Percentiles rank a stretch among this genome's conserved stretches.
These are phyloP conservation scores for Hylia prasina DNA, from an alignment of 2,113 vertebrate species.

Conservation along the genomic window DNA sequence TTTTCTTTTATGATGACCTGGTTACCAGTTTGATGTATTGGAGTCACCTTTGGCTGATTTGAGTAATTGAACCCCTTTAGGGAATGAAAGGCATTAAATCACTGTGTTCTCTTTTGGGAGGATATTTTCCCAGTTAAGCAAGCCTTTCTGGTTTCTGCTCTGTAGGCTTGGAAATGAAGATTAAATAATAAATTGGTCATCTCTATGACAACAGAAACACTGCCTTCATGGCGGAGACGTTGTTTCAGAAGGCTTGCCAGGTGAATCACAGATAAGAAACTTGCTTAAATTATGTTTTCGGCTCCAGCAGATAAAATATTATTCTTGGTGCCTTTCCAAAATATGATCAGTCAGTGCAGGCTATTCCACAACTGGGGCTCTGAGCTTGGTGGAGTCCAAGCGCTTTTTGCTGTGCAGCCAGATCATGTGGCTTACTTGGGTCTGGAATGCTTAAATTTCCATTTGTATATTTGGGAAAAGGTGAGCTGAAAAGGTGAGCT, in stretches of 20 bases:
- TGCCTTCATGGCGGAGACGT: background rate
- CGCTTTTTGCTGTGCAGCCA: background rate
- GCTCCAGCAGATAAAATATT: background rate
- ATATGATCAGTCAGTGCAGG: background rate
- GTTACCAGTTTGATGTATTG: background rate
- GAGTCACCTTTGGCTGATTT: background rate
- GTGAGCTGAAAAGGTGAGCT: slow-evolving; percentile 16
- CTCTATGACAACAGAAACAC: background rate
- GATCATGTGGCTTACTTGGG: background rate
- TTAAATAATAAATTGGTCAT: slow-evolving; percentile 5
- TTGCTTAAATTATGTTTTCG: background rate
- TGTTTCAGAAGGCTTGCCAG: slow-evolving; percentile 28
- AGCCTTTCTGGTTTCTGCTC: background rate
- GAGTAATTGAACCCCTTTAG: background rate
- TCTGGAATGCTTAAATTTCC: background rate
- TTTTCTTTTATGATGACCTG: background rate
- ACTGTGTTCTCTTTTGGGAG: background rate
- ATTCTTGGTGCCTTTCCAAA: slow-evolving; percentile 7
- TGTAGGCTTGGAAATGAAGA: background rate
- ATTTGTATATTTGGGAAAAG: background rate
- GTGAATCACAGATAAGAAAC: slow-evolving; percentile 41
- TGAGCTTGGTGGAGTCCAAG: background rate
- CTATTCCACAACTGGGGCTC: background rate
- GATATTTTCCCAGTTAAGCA: slow-evolving; percentile 25
- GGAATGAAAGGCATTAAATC: background rate